Conservation (phyloP, 2,113 vertebrate genomes). For the Clarias macrocephalus region DNA sequence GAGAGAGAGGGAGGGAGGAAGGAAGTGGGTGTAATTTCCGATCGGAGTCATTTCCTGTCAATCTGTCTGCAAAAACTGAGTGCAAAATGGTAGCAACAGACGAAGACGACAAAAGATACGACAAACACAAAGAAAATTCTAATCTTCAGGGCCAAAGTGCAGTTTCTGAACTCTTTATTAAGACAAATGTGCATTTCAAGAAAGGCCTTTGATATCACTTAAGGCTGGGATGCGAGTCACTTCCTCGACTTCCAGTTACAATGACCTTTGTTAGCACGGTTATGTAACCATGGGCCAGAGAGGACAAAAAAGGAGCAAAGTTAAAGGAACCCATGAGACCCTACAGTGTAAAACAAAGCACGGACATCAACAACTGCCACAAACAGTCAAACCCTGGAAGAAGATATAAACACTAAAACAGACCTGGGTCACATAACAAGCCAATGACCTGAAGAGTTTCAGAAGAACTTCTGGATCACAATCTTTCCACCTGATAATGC, state of each 20-base stretch:
- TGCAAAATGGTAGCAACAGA: slow-evolving; percentile 43
- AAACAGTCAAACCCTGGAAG: no score
- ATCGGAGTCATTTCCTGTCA: slow-evolving; percentile 74
- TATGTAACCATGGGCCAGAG: slow-evolving; percentile 47
- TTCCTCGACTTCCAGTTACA: background rate
- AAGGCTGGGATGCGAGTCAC: no score
- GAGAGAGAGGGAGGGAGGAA: slow-evolving; percentile 59
- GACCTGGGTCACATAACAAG: background rate
- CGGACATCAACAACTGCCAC: no score
- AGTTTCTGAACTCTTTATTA: background rate
- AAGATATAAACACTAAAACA: background rate
- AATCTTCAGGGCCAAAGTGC: background rate
- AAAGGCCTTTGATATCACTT: background rate
- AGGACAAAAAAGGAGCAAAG: slow-evolving; percentile 35
- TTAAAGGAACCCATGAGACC: slow-evolving; percentile 47
- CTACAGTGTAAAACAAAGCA: slow-evolving; percentile 22
- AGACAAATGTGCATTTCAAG: background rate
- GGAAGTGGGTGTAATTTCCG: slow-evolving; percentile 79
- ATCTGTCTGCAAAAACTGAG: slow-evolving; percentile 62
- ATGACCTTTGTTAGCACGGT: background rate
- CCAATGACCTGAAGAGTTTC: background rate
- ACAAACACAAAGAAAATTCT: slow-evolving; percentile 8
- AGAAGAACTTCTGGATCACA: background rate
- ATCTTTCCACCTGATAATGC: background rate
- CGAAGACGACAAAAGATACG: slow-evolving; percentile 28